phyloP scores from a whole-genome alignment of 2,797 vertebrate species.

The Manis crassicaudata region DNA sequence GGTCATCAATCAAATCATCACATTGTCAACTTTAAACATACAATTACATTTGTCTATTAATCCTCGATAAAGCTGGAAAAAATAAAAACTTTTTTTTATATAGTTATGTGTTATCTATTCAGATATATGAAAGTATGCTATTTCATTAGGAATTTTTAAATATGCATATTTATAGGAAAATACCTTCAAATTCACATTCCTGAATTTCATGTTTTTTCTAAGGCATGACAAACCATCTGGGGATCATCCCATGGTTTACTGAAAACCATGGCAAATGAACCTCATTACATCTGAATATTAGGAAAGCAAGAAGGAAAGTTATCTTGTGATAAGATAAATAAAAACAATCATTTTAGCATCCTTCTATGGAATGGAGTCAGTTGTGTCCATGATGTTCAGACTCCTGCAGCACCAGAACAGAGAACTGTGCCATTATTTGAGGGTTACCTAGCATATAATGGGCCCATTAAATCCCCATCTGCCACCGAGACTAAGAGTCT shows the following conservation, averaged over 20 bases:
- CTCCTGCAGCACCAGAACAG: background rate
- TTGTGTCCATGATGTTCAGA: background rate
- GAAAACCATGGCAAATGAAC: constrained; percentile 75
- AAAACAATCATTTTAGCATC: background rate
- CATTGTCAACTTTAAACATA: background rate
- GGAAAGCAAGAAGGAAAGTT: constrained; percentile 24
- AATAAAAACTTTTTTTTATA: background rate
- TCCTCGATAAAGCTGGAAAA: background rate
- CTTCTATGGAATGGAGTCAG: background rate
- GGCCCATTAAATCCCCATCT: background rate
- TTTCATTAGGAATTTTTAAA: background rate
- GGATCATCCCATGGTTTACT: constrained; percentile 82
- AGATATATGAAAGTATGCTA: background rate
- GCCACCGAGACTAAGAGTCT: background rate
- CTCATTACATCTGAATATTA: constrained; percentile 50
- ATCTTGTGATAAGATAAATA: background rate
- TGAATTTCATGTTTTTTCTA: constrained; percentile 87
- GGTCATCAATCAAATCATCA: background rate
- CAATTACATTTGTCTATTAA: background rate
- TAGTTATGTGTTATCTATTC: background rate
- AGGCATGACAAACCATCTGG: constrained; percentile 85
- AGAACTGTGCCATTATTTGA: background rate
- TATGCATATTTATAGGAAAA: constrained; percentile 42
- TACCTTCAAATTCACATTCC: constrained; percentile 76
- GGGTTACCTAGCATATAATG: background rate